Conservation (phyloP, 1,140 invertebrate species). For the Nephila pilipes region DNA sequence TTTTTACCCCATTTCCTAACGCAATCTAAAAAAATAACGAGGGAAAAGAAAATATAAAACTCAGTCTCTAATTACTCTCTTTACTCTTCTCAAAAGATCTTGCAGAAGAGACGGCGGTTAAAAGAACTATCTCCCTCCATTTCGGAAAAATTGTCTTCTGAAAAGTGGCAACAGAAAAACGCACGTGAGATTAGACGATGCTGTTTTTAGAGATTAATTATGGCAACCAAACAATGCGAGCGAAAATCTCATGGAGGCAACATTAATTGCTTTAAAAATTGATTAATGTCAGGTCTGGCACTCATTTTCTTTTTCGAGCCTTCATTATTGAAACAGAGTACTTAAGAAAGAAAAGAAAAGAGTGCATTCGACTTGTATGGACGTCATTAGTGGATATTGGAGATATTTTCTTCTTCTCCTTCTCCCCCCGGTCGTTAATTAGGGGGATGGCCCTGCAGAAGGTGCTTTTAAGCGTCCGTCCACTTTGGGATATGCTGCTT, state of each 20-base stretch:
- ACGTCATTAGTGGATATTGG: constrained; percentile 46
- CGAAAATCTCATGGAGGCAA: constrained; percentile 50
- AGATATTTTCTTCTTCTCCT: background rate
- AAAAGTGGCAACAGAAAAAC: background rate
- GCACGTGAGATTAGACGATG: constrained; percentile 16
- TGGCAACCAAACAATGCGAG: constrained; percentile 33
- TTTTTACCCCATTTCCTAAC: no score
- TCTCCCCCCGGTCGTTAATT: background rate
- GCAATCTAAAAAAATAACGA: no score
- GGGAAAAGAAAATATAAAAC: no score
- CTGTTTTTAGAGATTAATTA: constrained; percentile 64
- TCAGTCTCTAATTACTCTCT: background rate
- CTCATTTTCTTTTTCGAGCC: background rate
- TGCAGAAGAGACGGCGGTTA: background rate
- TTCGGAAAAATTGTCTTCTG: background rate
- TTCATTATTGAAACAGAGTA: constrained; percentile 16
- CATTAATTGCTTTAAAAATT: constrained; percentile 70
- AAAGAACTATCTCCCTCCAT: background rate
- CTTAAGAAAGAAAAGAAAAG: constrained; percentile 21
- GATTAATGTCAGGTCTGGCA: constrained; percentile 41
- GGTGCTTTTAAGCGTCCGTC: background rate
- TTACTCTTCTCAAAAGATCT: background rate
- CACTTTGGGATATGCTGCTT: background rate
- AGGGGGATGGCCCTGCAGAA: background rate
- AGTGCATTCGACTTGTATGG: background rate